phyloP scores from a whole-genome alignment of 2,113 vertebrate species.

The Actenoides lindsayi region DNA sequence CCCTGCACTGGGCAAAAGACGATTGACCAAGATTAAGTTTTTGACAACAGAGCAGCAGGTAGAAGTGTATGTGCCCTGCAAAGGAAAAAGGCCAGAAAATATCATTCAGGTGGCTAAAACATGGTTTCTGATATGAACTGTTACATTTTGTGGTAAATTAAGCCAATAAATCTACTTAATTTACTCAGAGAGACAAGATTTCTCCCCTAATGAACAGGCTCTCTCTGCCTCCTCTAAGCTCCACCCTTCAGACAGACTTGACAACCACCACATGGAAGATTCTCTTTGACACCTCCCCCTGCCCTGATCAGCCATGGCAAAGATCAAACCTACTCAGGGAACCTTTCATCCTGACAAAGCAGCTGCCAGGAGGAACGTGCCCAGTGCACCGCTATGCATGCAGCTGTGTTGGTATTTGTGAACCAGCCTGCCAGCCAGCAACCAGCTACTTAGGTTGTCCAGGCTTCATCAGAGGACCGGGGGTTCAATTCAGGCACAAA shows the following conservation, averaged over 20 bases:
- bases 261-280: accelerated
- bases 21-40: not conserved
- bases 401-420: not conserved
- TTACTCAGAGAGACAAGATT: not conserved
- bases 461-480: not conserved
- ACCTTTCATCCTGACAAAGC: not conserved
- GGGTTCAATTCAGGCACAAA: not conserved
- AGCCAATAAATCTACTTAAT: not conserved
- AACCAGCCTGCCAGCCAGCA: not conserved
- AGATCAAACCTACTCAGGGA: not conserved
- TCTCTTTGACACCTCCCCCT: not conserved
- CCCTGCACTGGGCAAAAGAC: not conserved
- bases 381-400: accelerated
- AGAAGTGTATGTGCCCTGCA: accelerated
- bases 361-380: not conserved
- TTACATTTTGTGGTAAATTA: not conserved
- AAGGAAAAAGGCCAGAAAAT: not conserved
- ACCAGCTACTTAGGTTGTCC: not conserved
- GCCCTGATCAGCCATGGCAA: not conserved
- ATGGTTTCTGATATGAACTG: accelerated
- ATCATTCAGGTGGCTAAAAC: not conserved
- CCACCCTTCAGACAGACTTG: not conserved
- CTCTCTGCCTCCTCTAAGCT: not conserved
- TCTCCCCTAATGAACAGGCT: not conserved
- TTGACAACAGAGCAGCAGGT: not conserved